phyloP scores from a whole-genome alignment of 2,113 vertebrate genomes.

The Epinephelus moara region DNA sequence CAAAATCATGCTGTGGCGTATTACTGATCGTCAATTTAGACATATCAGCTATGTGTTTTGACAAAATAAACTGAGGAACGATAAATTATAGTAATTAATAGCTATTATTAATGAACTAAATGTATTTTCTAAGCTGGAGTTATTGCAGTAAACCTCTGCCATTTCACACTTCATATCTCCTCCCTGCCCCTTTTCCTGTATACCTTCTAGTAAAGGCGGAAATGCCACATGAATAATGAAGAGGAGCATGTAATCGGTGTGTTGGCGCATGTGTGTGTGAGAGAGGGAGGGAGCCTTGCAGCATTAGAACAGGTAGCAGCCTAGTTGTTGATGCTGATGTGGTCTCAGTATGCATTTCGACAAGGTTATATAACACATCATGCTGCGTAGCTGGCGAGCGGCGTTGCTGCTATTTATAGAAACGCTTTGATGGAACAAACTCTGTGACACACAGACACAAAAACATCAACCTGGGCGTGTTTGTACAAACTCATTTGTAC shows the following conservation, averaged over 20 bases:
- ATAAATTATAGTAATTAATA: neutral
- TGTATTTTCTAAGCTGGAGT: neutral
- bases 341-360: constrained; percentile 62
- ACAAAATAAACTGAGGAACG: neutral
- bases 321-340: constrained; percentile 63
- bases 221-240: constrained; percentile 62
- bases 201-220: constrained; percentile 60
- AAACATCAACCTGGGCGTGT: constrained; percentile 49
- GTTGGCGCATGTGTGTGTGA: constrained; percentile 8
- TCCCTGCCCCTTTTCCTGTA: neutral
- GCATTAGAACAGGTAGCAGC: constrained; percentile 67
- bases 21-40: neutral
- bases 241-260: constrained; percentile 52
- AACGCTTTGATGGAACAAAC: constrained; percentile 67
- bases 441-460: constrained; percentile 74
- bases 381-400: constrained; percentile 49
- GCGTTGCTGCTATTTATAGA: constrained; percentile 75
- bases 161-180: constrained; percentile 6
- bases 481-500: constrained; percentile 13
- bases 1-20: neutral
- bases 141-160: neutral
- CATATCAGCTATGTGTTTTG: neutral
- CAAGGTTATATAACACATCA: constrained; percentile 77
- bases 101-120: neutral
- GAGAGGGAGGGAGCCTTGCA: constrained; percentile 20